Base-by-base conservation (phyloP, 1,140 invertebrate species). In the Xylocopa sonorina region DNA sequence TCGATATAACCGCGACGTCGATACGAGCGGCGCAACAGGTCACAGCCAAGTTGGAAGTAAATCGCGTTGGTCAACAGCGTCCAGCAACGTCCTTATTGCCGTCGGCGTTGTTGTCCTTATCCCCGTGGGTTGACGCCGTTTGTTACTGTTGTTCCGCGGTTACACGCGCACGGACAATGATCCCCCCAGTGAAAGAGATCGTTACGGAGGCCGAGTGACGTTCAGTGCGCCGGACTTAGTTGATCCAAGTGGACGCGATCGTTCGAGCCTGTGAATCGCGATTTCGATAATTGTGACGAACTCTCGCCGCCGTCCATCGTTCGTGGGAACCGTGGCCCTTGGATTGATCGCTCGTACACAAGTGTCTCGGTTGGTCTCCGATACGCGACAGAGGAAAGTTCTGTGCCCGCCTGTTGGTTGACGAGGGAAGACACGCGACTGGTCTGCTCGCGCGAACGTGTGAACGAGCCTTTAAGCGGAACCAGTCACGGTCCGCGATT, bases 401-500 rank as follows among this genome's bases (percentile, higher is more conserved):
- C 18, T 58, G 4, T 18, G n/a, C n/a, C n/a, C n/a, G n/a, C 34
- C 24, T 14, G 5, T 21, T 18, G n/a, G 16, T 16, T 6, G n/a
- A 32, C 34, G 43, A 48, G 16, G n/a, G 57, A 38, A 50, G 14
- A 21, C 14, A 3, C 71, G 38, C 27, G 67, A 60, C 29, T 60
- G 32, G 27, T 24, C 46, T 18, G 18, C 2, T 66, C 9, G 27
- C 18, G 51, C 21, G 34, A 63, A n/a, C 57, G 64, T 77, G 74
- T 71, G 74, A 78, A 78, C 64, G 66, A 41, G 64, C 29, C 66
- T 71, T 78, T 77, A 78, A 69, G 50, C 79, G 74, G 66, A 77
- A 81, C 79, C 74, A 64, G 74, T 71, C 74, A 78, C 79, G 79
- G 27, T 71, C n/a, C 74, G 64, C 50, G 58, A 62, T 71, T 78